These are phyloP conservation scores for Amblyjoppa fuscipennis DNA, from an alignment of 2,888 invertebrate species.

Conservation along the genomic window DNA sequence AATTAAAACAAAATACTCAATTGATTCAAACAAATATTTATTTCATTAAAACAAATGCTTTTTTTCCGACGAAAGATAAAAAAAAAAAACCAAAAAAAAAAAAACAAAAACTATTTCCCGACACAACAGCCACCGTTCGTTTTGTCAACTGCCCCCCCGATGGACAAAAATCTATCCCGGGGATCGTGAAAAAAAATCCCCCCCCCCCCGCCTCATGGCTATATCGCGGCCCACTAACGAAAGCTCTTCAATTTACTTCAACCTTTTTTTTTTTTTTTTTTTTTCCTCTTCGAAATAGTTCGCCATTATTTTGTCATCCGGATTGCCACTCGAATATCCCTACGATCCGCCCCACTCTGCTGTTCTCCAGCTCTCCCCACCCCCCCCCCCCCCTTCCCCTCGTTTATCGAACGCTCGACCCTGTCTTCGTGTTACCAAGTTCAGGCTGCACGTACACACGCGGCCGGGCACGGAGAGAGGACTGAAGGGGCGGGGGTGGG, in stretches of 20 bases:
- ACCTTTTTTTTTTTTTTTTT: background rate
- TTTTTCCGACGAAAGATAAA: too few species aligned
- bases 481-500: conserved; percentile 35
- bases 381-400: conserved; percentile 1
- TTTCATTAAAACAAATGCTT: too few species aligned
- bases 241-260: background rate
- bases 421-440: conserved; percentile 65
- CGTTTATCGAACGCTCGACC: conserved; percentile 65
- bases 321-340: background rate
- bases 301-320: conserved; percentile 16
- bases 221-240: background rate
- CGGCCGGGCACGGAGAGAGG: conserved; percentile 26
- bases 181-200: too few species aligned
- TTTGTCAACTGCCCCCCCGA: too few species aligned
- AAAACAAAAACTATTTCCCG: too few species aligned
- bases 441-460: conserved; percentile 52
- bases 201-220: background rate
- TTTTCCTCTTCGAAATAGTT: background rate
- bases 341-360: conserved; percentile 2
- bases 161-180: too few species aligned
- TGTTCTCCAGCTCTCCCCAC: conserved; percentile 36
- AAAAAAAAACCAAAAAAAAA: too few species aligned
- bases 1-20: too few species aligned
- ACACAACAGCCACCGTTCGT: too few species aligned
- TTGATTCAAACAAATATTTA: too few species aligned